Evolutionary conservation across 1,140 invertebrate species (phyloP), one percentile per base, ranked within the genome.

Genomic region (Sycobia sp.): DNA sequence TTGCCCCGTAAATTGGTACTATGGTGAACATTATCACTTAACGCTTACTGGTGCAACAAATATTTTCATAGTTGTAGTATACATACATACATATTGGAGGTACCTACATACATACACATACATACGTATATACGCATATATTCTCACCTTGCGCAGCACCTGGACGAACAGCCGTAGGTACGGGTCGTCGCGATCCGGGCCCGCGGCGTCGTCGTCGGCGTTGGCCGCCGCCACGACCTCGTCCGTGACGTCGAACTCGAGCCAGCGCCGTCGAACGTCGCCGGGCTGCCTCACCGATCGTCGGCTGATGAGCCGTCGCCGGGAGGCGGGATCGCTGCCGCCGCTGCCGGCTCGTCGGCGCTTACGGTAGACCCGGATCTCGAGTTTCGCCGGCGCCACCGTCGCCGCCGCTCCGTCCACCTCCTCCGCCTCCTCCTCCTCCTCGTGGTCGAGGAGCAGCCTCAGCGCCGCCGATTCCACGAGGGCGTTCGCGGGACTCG

Each of bases 221-320:
- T 23, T 18, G 11, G 25, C 20, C n/a, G n/a, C 34, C 5, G 22
- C 38, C 29, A 32, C n/a, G 32, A 62, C 16, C 34, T 34, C 61
- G 23, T 64, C 62, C 4, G 29, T 58, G n/a, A 64, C 22, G 7
- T 64, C 62, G 4, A 64, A 51, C 25, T 64, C 62, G 22, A 64
- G 25, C 62, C 62, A 64, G 1, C 62, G 62, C 23, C 50, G 34
- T 4, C 60, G 51, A 1, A 47, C 36, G 29, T n/a, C 16, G 1
- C 44, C 39, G 5, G 44, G 22, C 2, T 38, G 25, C 8, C n/a
- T 10, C 0, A 50, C 3, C 5, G 34, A 16, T 1, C 25, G 51
- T 11, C 25, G 20, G 22, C 16, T 38, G 3, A 56, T 2, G 1
- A 62, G 38, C 22, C 44, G 43, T 1, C 16, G 44, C 27, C 54